Evolutionary conservation across 2,797 vertebrate genomes (phyloP).

Genomic region (Gymnopithys bicolor): DNA sequence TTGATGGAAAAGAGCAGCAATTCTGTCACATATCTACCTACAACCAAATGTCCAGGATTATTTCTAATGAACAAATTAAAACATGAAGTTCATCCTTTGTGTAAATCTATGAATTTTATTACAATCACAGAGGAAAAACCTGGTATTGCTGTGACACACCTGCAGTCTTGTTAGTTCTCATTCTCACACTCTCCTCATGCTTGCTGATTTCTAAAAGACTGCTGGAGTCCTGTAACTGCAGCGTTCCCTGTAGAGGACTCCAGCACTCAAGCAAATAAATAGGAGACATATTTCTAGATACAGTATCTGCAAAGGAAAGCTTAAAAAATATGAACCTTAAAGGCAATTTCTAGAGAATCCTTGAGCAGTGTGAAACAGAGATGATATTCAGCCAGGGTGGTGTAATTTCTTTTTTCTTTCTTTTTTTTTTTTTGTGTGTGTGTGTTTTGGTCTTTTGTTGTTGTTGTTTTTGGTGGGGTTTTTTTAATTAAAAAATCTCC

Average conservation of each 20-base stretch:
- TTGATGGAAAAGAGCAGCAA: background rate
- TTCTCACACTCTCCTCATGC: background rate
- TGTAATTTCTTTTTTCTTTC: background rate
- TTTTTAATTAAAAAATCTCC: background rate
- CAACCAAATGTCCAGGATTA: background rate
- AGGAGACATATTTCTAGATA: background rate
- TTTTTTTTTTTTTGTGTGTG: background rate
- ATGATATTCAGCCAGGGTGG: background rate
- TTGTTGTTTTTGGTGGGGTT: background rate
- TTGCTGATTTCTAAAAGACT: conserved; percentile 4
- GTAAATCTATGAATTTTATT: background rate
- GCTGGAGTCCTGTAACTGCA: background rate
- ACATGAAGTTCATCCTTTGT: accelerated
- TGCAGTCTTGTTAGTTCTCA: background rate
- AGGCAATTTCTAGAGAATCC: background rate
- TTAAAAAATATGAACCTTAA: background rate
- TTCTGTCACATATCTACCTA: background rate
- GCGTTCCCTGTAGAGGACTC: background rate
- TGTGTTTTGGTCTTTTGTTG: background rate
- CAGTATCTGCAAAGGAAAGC: background rate
- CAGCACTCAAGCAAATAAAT: background rate
- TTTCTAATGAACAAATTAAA: background rate
- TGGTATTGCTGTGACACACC: background rate
- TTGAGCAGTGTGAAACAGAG: background rate
- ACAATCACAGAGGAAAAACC: background rate